Evolutionary conservation across 1,140 invertebrate species (phyloP).

Genomic region (Paracyclopina nana): DNA sequence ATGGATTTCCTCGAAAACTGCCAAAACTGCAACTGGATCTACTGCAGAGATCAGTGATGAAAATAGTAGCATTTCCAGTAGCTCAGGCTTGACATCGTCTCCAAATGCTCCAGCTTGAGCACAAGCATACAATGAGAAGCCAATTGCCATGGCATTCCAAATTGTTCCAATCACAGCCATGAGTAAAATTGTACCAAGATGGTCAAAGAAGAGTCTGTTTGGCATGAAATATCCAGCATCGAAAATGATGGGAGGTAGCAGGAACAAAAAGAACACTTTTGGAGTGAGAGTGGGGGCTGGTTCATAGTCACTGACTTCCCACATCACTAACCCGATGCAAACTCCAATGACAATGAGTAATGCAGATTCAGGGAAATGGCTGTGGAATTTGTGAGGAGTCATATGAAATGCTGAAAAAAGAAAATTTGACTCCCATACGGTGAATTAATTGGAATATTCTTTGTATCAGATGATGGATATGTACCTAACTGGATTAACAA

Average conservation of each 20-base stretch:
- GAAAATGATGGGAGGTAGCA: constrained; percentile 28
- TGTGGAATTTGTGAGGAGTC: constrained; percentile 60
- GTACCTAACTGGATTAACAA: no score
- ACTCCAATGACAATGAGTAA: constrained; percentile 87
- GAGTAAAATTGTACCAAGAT: constrained; percentile 32
- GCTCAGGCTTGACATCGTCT: constrained; percentile 41
- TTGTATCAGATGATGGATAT: no score
- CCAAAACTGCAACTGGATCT: constrained; percentile 88
- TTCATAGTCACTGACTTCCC: not conserved
- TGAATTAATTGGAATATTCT: no score
- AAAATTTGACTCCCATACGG: no score
- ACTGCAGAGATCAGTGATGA: constrained; percentile 86
- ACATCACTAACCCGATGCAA: constrained; percentile 45
- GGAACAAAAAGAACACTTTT: not conserved
- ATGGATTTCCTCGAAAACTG: constrained; percentile 95
- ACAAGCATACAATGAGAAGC: constrained; percentile 47
- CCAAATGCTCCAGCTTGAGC: constrained; percentile 59
- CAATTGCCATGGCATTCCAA: constrained; percentile 32
- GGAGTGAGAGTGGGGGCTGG: not conserved
- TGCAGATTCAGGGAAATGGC: constrained; percentile 86
- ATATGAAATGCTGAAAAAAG: constrained; percentile 78
- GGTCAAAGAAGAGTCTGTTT: constrained; percentile 32
- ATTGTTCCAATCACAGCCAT: constrained; percentile 36
- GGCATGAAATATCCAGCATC: constrained; percentile 32
- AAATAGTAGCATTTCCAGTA: constrained; percentile 77